Conservation (phyloP, 1,140 invertebrate species). For the Calliphora vicina region DNA sequence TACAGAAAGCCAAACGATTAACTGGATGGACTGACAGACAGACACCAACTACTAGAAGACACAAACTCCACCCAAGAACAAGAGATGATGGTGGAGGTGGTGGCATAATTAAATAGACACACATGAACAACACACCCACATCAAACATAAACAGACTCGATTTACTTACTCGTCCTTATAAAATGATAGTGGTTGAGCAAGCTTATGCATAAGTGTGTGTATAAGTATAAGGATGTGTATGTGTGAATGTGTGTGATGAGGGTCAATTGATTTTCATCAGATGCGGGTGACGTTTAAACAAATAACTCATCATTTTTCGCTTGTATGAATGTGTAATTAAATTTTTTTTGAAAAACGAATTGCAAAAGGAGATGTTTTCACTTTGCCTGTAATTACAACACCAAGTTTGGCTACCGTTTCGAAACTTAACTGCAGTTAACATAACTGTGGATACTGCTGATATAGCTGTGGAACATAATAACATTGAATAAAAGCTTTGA, state of each 20-base stretch:
- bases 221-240: not conserved
- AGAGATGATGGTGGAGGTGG: too few relatives aligned
- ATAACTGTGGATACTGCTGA: too few relatives aligned
- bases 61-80: not conserved
- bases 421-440: too few relatives aligned
- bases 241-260: not conserved
- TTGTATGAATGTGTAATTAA: not conserved
- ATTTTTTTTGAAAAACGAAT: too few relatives aligned
- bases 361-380: too few relatives aligned
- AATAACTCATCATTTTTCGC: not conserved
- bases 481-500: too few relatives aligned
- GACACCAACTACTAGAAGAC: not conserved
- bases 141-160: not conserved
- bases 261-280: constrained; percentile 29
- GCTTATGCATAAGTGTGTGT: not conserved
- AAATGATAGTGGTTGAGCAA: not conserved
- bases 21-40: not conserved
- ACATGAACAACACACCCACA: not conserved
- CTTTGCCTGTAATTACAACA: too few relatives aligned
- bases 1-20: constrained; percentile 30
- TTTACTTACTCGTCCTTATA: not conserved
- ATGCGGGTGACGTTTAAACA: constrained; percentile 25
- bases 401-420: too few relatives aligned
- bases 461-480: too few relatives aligned
- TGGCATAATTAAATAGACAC: not conserved